These are phyloP conservation scores for Anhinga rufa DNA, from an alignment of 2,113 vertebrate genomes.

Conservation along the genomic window DNA sequence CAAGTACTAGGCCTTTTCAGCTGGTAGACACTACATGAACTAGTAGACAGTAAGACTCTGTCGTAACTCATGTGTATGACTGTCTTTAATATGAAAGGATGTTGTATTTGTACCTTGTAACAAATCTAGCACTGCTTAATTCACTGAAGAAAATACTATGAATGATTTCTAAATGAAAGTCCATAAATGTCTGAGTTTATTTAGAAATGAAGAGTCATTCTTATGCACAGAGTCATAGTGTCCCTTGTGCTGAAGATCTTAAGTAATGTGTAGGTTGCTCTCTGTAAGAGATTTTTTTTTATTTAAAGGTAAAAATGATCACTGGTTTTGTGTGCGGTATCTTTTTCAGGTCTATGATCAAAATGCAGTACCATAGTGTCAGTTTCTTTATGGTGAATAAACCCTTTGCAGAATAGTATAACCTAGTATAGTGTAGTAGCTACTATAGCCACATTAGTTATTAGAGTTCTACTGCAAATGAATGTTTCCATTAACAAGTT, in stretches of 20 bases:
- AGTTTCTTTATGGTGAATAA: not conserved
- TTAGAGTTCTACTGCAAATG: not conserved
- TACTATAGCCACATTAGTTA: not conserved
- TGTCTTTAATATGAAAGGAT: not conserved
- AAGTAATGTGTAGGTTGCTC: not conserved
- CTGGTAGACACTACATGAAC: not conserved
- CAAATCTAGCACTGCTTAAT: not conserved
- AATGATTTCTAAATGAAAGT: not conserved
- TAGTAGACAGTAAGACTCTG: not conserved
- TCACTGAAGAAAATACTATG: not conserved
- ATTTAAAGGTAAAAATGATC: not conserved
- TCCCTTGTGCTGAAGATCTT: not conserved
- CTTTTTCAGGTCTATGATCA: not conserved
- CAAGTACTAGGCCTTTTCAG: not conserved
- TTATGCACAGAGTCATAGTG: not conserved
- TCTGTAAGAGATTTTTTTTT: not conserved
- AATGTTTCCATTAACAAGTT: not conserved
- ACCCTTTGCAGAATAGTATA: not conserved
- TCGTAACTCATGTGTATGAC: not conserved
- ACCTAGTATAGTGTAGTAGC: too few relatives aligned
- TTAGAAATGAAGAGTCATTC: not conserved
- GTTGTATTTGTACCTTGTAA: not conserved
- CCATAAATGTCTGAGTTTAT: not conserved
- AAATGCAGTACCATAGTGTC: not conserved
- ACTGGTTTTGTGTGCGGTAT: not conserved